Base-by-base conservation (phyloP, 2,797 vertebrate genomes). In the Passerculus sandwichensis region DNA sequence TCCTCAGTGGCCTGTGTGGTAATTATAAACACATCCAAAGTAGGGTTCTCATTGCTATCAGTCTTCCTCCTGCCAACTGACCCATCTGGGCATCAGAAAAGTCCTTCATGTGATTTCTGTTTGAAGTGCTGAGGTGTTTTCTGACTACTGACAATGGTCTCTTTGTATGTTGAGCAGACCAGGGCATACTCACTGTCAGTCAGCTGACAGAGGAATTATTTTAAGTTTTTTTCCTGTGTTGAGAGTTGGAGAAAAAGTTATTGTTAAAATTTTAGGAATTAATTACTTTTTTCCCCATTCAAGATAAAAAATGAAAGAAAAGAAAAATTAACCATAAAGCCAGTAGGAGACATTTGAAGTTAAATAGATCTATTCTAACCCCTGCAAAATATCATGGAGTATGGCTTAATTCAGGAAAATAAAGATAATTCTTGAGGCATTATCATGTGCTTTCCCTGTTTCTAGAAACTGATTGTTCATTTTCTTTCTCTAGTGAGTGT, bases 91-190 rank as follows among this genome's bases (percentile, higher is more conserved):
- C 82, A 74, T 54, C 36, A n/a, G 19, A 57, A 66, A 91, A 36
- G 69, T 77, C 20, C 53, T 76, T 89, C 92, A 93, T 88, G 62
- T 94, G 94, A 95, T 94, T 90, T 67, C 59, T 91, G 11, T 48
- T 30, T 51, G 50, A 71, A 95, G 61, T 36, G 50, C 40, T 90
- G 85, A 83, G 88, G 67, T 94, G 70, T 61, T 93, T 70, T 76
- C 88, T 54, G 80, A 42, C 61, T 54, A 50, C 8, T 89, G 70
- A 89, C 85, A 96, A 67, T 34, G n/a, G 34, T 23, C 30, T 82
- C 36, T 74, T 80, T 96, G 87, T 92, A 18, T 8, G 9, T 48
- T 36, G 54, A 36, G 72, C 64, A 75, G 62, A 61, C 44, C 54
- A 64, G 65, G 15, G 42, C n/a, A 27, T 30, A 23, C n/a, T 50